phyloP scores from a whole-genome alignment of 2,797 vertebrate species.

The Onychomys leucogaster region DNA sequence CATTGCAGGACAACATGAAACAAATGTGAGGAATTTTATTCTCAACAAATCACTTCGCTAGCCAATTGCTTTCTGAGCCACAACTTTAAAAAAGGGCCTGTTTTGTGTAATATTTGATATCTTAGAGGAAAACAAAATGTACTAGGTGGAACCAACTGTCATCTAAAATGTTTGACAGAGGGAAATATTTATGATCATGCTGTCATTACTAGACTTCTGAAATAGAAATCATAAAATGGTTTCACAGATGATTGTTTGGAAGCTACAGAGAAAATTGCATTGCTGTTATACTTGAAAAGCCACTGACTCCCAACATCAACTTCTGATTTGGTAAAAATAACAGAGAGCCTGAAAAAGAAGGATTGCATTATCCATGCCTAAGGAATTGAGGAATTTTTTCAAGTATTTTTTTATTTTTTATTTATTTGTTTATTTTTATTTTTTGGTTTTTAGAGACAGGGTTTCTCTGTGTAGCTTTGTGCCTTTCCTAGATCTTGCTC shows the following conservation, averaged over 20 bases:
- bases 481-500: too few relatives aligned
- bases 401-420: too few relatives aligned
- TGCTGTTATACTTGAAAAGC: constrained; percentile 36
- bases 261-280: constrained; percentile 50
- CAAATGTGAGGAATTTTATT: constrained; percentile 45
- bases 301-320: constrained; percentile 44
- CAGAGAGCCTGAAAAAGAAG: constrained; percentile 4
- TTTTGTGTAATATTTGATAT: constrained; percentile 57
- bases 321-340: constrained; percentile 34
- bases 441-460: too few relatives aligned
- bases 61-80: constrained; percentile 47
- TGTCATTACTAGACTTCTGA: constrained; percentile 64
- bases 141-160: constrained; percentile 49
- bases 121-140: constrained; percentile 70
- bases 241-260: constrained; percentile 58
- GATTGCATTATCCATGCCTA: neutral
- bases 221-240: constrained; percentile 71
- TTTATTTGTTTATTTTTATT: too few relatives aligned
- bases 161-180: constrained; percentile 68
- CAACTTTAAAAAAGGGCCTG: constrained; percentile 35
- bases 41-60: constrained; percentile 50
- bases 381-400: constrained; percentile 24
- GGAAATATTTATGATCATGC: constrained; percentile 58
- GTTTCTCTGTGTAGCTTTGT: too few relatives aligned
- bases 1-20: neutral